These are phyloP conservation scores for Nannoperca obscura DNA, from an alignment of 2,797 vertebrate species.

Conservation along the genomic window DNA sequence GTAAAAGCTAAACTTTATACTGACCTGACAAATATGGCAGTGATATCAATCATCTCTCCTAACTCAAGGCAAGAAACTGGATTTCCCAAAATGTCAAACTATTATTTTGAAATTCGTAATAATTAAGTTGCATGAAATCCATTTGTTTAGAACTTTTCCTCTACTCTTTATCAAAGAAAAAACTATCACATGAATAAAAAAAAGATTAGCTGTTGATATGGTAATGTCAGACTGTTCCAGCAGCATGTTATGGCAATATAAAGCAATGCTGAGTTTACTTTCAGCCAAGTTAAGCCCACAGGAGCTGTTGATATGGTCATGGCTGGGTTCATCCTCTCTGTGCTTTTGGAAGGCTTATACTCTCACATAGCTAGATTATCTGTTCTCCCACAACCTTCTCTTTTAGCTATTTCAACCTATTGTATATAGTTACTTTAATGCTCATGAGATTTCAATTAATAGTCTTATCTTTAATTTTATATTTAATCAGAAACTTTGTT, in stretches of 20 bases:
- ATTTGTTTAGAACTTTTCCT: background rate
- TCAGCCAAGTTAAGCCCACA: constrained; percentile 42
- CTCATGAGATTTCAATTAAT: background rate
- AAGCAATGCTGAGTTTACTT: constrained; percentile 26
- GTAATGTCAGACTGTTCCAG: constrained; percentile 24
- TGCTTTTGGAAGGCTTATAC: constrained; percentile 18
- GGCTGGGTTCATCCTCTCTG: constrained; percentile 39
- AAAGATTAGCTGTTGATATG: constrained; percentile 19
- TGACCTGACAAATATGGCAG: background rate
- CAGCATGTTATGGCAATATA: constrained; percentile 41
- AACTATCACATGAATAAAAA: background rate
- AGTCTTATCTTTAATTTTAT: background rate
- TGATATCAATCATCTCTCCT: background rate
- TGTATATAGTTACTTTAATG: background rate
- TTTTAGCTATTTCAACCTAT: background rate
- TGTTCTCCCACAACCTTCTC: background rate
- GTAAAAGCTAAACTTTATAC: background rate
- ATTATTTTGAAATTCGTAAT: background rate
- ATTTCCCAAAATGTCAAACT: background rate
- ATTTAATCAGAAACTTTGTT: background rate
- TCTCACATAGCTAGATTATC: constrained; percentile 16
- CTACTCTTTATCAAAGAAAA: background rate
- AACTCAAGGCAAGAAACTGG: background rate
- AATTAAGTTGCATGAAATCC: background rate
- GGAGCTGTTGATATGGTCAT: constrained; percentile 39